phyloP scores from a whole-genome alignment of 2,797 vertebrate genomes.

The Lagocephalus sceleratus region DNA sequence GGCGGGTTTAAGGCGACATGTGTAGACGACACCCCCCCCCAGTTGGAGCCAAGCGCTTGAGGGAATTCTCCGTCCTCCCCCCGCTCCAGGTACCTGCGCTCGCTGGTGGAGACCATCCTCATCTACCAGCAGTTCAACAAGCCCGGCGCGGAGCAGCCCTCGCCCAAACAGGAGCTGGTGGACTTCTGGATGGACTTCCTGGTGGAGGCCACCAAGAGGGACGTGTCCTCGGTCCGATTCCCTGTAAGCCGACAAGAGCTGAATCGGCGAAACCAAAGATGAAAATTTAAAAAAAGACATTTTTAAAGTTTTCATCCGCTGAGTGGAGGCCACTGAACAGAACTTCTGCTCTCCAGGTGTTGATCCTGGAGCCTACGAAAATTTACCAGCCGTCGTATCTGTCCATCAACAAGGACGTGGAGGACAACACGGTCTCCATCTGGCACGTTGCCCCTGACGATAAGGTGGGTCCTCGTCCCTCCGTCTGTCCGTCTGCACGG shows the following conservation, averaged over 20 bases:
- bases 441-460: slow-evolving; percentile 96
- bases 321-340: not conserved
- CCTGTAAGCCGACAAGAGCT: slow-evolving; percentile 79
- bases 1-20: slow-evolving; percentile 13
- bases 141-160: slow-evolving; percentile 80
- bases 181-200: slow-evolving; percentile 99
- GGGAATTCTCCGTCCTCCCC: not conserved
- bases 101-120: slow-evolving; percentile 92
- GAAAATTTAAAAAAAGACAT: too few relatives aligned
- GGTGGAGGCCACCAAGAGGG: slow-evolving; percentile 92
- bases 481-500: not conserved
- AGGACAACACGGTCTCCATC: slow-evolving; percentile 93
- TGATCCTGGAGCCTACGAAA: slow-evolving; percentile 97
- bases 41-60: too few relatives aligned
- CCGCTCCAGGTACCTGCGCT: slow-evolving; percentile 85
- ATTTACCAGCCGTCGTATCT: slow-evolving; percentile 96
- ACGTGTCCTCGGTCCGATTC: slow-evolving; percentile 92
- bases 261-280: not conserved
- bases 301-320: not conserved
- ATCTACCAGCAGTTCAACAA: slow-evolving; percentile 97
- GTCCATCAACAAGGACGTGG: slow-evolving; percentile 94
- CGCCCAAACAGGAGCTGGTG: slow-evolving; percentile 87
- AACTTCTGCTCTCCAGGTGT: slow-evolving; percentile 76
- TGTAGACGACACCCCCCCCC: too few relatives aligned
- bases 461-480: slow-evolving; percentile 75